These are phyloP conservation scores for Cottoperca gobio DNA, from an alignment of 2,797 vertebrate genomes.

Conservation along the genomic window DNA sequence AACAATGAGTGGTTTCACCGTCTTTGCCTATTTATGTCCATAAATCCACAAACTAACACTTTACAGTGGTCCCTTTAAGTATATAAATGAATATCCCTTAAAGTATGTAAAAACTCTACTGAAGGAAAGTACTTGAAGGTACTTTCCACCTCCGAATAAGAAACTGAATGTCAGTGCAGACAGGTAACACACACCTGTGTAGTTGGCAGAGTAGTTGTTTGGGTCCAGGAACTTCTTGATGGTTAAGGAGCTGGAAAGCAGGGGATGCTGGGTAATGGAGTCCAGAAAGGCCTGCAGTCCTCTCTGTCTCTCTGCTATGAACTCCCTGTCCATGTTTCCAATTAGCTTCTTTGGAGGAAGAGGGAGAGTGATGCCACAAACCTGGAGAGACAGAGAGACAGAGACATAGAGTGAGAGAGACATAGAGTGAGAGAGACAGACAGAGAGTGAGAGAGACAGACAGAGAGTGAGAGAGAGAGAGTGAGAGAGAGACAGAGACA, in stretches of 20 bases:
- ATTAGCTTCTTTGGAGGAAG: slow-evolving; percentile 98
- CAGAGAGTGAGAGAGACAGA: not conserved
- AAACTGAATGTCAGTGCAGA: not conserved
- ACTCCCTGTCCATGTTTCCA: slow-evolving; percentile 98
- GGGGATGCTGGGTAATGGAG: slow-evolving; percentile 92
- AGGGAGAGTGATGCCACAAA: slow-evolving; percentile 91
- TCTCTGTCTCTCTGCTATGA: slow-evolving; percentile 96
- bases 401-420: not conserved
- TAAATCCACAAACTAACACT: no score
- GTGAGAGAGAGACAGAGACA: no score
- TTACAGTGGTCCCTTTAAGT: not conserved
- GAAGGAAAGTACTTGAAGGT: not conserved
- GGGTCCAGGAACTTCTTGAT: slow-evolving; percentile 98
- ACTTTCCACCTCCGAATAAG: not conserved
- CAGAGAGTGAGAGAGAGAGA: no score
- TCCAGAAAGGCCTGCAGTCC: slow-evolving; percentile 96
- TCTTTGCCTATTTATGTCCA: not conserved
- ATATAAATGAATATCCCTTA: no score
- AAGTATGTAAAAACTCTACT: not conserved
- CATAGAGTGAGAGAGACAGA: not conserved
- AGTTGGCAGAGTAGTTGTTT: slow-evolving; percentile 95
- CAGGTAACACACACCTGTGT: slow-evolving; percentile 87
- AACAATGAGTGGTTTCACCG: not conserved
- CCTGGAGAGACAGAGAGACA: slow-evolving; percentile 75
- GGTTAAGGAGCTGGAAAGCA: slow-evolving; percentile 90